Evolutionary conservation across 2,113 vertebrate genomes (phyloP), one percentile per base, ranked within the genome.

Genomic region (Tachysurus fulvidraco): DNA sequence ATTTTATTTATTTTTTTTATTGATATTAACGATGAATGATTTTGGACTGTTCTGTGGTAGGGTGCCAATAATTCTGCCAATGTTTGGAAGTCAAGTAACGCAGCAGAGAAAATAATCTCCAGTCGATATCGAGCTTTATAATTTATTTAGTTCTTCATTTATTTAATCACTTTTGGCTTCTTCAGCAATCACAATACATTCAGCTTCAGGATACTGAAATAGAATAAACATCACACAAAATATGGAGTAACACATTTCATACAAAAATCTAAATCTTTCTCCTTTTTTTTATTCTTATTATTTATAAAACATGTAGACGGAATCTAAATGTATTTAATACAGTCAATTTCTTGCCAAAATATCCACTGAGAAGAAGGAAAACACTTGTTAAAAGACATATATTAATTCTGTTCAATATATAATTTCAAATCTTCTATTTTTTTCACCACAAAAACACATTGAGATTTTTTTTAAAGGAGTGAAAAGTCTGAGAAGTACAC

Each of bases 281-380:
- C 3, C 4, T 21, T 30, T 78, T 94, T 94, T 74, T 21, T 50
- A 50, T 50, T 50, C 8, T 50, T 50, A 36, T 50, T 50, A 23
- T 74, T 74, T 84, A 95, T 94, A 95, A 94, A 95, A 95, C 94
- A 95, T 93, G 93, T 93, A 94, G 89, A 94, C 90, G 90, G 91
- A 81, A 90, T 92, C 88, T 93, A 91, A 54, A 87, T 44, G 64
- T 46, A 87, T 87, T 86, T 83, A 93, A 94, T 92, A 93, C 88
- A 89, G 80, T 88, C 60, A 89, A 91, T 88, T 69, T 55, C 82
- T 90, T 86, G 87, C 87, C 91, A 93, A 90, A 93, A 94, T 59
- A 90, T 90, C 91, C 92, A 94, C 93, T 91, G 90, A 92, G 87
- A 92, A 93, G 92, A 89, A 93, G 90, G 88, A 91, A 92, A 93